Evolutionary conservation across 2,888 invertebrate genomes (phyloP), one percentile per base, ranked within the genome.

Genomic region (Platypus cylindrus): DNA sequence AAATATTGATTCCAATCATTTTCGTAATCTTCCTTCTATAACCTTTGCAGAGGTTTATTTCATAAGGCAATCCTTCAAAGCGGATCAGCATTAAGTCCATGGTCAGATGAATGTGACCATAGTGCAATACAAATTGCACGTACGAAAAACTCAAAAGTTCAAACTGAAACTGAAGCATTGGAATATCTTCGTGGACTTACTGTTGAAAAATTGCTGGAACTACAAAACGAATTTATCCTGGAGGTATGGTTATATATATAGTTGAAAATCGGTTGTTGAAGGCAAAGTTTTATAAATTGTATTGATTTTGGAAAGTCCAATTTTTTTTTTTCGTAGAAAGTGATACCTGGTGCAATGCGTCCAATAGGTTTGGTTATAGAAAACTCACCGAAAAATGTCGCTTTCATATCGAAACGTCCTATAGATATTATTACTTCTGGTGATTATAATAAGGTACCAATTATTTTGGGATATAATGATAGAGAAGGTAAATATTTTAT

Each of bases 121-220:
- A 53, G 47, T 38, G 49, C 45, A 9, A 33, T 38, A n/a, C 38
- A 42, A n/a, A 42, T 52, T 11, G 48, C 52, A 4, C 51, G 47
- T 38, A 11, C 32, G 9, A 20, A 22, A 5, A 31, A 40, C 23
- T 22, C 30, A 11, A 34, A 9, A 8, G 16, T 58, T 5, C 46
- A 53, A 2, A 60, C 56, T 0, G 51, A 43, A 15, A 47, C 50
- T 12, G 61, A 65, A 39, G 48, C 52, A 2, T 49, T 63, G n/a
- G 49, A 54, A 5, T 54, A 58, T 46, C 46, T 67, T 9, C 53
- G 49, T 15, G 52, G 49, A 2, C 46, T 60, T 4, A 54, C 61
- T 26, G 51, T 55, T 0, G 51, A 55, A 37, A 50, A 46, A 22
- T 50, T 67, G 48, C 45, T 53, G 8, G 52, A 56, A 24, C 52